phyloP scores from a whole-genome alignment of 1,140 invertebrate genomes.

The Drosophila sproati region DNA sequence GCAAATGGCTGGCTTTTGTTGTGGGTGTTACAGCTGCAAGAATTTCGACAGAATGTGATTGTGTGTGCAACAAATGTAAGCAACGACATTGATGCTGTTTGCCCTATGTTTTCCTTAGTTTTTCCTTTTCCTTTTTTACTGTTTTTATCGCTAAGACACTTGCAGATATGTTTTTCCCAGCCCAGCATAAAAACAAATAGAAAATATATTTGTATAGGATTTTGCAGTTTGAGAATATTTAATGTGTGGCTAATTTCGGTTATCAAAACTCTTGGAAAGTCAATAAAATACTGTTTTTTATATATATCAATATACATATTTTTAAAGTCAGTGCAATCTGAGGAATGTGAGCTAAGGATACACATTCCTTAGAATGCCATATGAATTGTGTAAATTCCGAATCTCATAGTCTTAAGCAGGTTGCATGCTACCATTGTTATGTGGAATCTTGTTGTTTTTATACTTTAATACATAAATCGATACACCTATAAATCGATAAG shows the following conservation, averaged over 20 bases:
- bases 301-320: background rate
- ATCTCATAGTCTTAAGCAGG: slow-evolving; percentile 26
- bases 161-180: slow-evolving; percentile 6
- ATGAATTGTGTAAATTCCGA: slow-evolving; percentile 24
- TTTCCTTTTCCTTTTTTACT: slow-evolving; percentile 14
- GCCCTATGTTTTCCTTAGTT: slow-evolving; percentile 4
- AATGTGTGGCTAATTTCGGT: background rate
- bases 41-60: slow-evolving; percentile 40
- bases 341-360: background rate
- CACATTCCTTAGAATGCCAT: too few species aligned
- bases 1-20: slow-evolving; percentile 38
- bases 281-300: background rate
- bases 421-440: slow-evolving; percentile 40
- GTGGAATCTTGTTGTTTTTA: slow-evolving; percentile 19
- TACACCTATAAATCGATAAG: too few species aligned
- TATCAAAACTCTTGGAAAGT: background rate
- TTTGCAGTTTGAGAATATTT: background rate
- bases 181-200: background rate
- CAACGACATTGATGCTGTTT: slow-evolving; percentile 70
- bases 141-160: slow-evolving; percentile 24
- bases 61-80: slow-evolving; percentile 62
- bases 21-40: slow-evolving; percentile 45
- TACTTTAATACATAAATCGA: too few species aligned
- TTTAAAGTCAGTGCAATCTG: background rate
- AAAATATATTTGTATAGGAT: background rate